A percentile compares a stretch with the other conserved stretches of the same genome.
Evolutionary conservation across 2,888 invertebrate genomes (phyloP).

Genomic region (Himalopsyche tibetana): DNA sequence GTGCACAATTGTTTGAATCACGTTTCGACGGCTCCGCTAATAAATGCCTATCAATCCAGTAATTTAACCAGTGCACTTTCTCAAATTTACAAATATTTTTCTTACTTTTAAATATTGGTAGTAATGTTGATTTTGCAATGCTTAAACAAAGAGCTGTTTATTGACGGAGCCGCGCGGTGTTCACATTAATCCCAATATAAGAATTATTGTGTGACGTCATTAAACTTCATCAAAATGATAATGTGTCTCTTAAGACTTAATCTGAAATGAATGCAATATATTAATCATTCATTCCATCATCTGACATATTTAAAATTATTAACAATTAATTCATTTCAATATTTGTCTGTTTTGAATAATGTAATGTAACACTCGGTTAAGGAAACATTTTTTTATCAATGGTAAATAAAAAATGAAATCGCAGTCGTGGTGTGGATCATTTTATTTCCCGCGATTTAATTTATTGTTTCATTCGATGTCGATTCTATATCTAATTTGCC

Average conservation of each 20-base stretch:
- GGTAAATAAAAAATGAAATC: too few species aligned
- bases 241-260: background rate
- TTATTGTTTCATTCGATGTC: too few species aligned
- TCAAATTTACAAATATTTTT: too few species aligned
- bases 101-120: too few species aligned
- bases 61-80: too few species aligned
- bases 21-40: background rate
- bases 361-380: too few species aligned
- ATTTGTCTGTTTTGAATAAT: too few species aligned
- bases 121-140: too few species aligned
- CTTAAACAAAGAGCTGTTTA: background rate
- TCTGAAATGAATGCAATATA: background rate
- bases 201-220: constrained; percentile 20
- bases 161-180: background rate
- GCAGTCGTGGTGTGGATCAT: too few species aligned
- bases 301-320: background rate
- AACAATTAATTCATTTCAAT: background rate
- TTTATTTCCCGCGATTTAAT: too few species aligned
- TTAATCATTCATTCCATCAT: background rate
- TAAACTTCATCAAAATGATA: too few species aligned
- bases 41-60: background rate
- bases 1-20: background rate
- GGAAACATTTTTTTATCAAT: too few species aligned
- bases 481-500: background rate
- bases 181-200: background rate